A percentile compares a stretch with the other conserved stretches of the same genome.
Conservation (phyloP, 2,888 invertebrate genomes). For the Aphodius granarius region DNA sequence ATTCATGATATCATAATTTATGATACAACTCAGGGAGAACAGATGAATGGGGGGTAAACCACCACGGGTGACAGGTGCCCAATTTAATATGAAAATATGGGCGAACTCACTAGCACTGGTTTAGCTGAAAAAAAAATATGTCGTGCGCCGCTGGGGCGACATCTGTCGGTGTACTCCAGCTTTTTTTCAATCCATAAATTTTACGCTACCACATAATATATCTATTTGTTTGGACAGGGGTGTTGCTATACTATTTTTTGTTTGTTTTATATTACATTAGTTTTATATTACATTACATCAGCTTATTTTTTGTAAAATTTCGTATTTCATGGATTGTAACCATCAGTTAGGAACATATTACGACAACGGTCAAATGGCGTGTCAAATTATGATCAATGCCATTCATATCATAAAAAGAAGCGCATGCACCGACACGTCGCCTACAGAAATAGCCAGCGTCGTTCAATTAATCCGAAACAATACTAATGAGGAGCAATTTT, state of each 20-base stretch:
- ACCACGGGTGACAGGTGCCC: not conserved
- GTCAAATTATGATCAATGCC: not conserved
- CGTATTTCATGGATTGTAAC: too few relatives aligned
- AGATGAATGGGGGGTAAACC: not conserved
- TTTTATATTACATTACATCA: too few relatives aligned
- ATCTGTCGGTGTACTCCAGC: not conserved
- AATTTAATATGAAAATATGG: not conserved
- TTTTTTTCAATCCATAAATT: not conserved
- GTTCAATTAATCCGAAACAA: slow-evolving; percentile 12
- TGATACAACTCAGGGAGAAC: not conserved
- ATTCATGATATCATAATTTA: not conserved
- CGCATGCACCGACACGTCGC: not conserved
- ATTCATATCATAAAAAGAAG: not conserved
- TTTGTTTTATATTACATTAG: too few relatives aligned
- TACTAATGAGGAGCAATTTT: slow-evolving; percentile 11
- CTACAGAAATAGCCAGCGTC: slow-evolving; percentile 1
- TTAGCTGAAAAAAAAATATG: not conserved
- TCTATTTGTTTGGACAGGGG: not conserved
- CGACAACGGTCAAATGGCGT: not conserved
- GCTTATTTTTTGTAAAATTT: too few relatives aligned
- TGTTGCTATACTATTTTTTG: not conserved
- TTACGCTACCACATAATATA: not conserved
- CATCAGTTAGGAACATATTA: too few relatives aligned
- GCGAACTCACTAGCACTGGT: not conserved
- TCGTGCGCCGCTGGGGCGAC: not conserved